Evolutionary conservation across 1,140 invertebrate species (phyloP).

Genomic region (Drosophila tristis): DNA sequence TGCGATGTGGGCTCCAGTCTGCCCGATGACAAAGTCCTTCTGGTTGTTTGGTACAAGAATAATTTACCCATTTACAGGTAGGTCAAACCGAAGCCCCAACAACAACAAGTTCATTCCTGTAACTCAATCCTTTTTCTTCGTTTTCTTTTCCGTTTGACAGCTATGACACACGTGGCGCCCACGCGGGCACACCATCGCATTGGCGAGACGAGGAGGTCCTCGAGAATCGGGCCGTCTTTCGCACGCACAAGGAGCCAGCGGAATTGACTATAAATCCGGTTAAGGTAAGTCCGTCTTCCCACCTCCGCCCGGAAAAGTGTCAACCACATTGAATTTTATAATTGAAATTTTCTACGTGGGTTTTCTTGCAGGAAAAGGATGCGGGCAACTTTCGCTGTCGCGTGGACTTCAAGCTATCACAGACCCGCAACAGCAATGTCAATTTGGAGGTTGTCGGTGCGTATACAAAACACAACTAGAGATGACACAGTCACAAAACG

Average conservation of each 20-base stretch:
- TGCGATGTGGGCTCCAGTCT: conserved; percentile 86
- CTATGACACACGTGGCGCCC: conserved; percentile 84
- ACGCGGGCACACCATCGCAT: conserved; percentile 84
- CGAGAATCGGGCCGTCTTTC: conserved; percentile 85
- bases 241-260: conserved; percentile 86
- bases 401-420: conserved; percentile 92
- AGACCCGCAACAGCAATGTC: conserved; percentile 91
- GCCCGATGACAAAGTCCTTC: conserved; percentile 85
- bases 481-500: background rate
- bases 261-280: conserved; percentile 84
- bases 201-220: conserved; percentile 85
- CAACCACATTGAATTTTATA: conserved; percentile 66
- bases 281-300: conserved; percentile 58
- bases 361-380: conserved; percentile 87
- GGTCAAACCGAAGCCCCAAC: background rate
- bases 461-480: conserved; percentile 75
- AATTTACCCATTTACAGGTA: conserved; percentile 87
- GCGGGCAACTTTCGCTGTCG: conserved; percentile 91
- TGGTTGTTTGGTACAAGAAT: conserved; percentile 87
- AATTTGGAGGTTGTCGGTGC: conserved; percentile 92
- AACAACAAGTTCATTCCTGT: background rate
- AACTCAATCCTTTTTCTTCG: conserved; percentile 31
- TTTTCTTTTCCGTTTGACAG: conserved; percentile 59
- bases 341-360: conserved; percentile 56
- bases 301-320: conserved; percentile 25